Conservation (phyloP, 2,113 vertebrate species). For the Fregetta grallaria region DNA sequence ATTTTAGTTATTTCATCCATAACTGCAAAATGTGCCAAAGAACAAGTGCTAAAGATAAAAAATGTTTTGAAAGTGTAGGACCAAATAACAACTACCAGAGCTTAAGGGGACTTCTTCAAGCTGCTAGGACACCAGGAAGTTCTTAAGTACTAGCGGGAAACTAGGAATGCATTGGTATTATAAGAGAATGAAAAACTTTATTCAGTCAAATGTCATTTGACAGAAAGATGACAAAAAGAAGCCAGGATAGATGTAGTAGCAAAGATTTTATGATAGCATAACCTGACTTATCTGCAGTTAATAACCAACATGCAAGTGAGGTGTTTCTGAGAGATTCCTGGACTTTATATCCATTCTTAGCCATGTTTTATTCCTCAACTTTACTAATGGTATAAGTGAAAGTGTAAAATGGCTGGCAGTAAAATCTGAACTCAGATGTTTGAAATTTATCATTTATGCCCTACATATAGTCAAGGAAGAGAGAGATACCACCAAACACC, state of each 20-base stretch:
- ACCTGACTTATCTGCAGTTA: neutral
- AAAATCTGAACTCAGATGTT: neutral
- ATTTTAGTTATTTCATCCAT: neutral
- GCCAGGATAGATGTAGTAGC: neutral
- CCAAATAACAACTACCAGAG: rapidly evolving
- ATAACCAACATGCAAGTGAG: neutral
- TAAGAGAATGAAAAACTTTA: neutral
- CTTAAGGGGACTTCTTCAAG: neutral
- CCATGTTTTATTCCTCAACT: neutral
- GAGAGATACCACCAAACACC: neutral
- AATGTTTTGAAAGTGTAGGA: neutral
- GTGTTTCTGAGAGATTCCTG: neutral
- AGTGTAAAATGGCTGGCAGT: neutral
- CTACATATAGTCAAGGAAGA: neutral
- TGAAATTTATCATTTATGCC: neutral
- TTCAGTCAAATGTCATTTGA: neutral
- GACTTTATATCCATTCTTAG: neutral
- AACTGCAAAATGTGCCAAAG: neutral
- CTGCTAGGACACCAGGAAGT: neutral
- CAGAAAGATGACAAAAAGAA: neutral
- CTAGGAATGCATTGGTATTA: neutral
- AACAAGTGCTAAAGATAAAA: neutral
- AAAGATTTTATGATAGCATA: neutral
- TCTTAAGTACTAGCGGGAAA: neutral
- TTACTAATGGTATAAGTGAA: neutral